A percentile compares a stretch with the other conserved stretches of the same genome.
phyloP scores from a whole-genome alignment of 2,113 vertebrate genomes.

The Phaethon lepturus region DNA sequence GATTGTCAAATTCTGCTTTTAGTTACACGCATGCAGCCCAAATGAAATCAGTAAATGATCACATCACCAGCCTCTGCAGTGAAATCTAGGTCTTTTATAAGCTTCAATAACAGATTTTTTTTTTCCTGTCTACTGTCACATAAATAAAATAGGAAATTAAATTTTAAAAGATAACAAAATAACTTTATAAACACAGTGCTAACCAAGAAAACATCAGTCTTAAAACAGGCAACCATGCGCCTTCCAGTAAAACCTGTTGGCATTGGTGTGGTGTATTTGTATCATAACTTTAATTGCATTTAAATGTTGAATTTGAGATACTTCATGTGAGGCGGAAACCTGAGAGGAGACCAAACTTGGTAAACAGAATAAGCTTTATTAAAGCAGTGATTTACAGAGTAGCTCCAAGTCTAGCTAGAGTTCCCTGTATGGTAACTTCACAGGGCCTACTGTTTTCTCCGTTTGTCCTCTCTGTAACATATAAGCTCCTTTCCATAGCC shows the following conservation, averaged over 20 bases:
- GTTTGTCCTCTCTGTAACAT: background rate
- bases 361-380: constrained; percentile 21
- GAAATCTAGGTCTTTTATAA: constrained; percentile 65
- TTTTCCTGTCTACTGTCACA: constrained; percentile 49
- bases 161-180: constrained; percentile 67
- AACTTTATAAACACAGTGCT: constrained; percentile 34
- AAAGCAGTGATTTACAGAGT: constrained; percentile 3
- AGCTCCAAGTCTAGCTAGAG: background rate
- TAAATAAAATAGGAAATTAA: constrained; percentile 74
- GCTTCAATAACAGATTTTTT: constrained; percentile 32
- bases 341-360: constrained; percentile 8
- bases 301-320: constrained; percentile 28
- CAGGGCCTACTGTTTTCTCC: background rate
- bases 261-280: background rate
- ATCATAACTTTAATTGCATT: constrained; percentile 20
- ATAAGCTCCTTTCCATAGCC: background rate
- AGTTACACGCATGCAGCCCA: constrained; percentile 1
- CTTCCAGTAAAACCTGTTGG: constrained; percentile 19
- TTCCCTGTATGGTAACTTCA: background rate
- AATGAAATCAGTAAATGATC: constrained; percentile 43
- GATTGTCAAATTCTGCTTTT: constrained; percentile 59
- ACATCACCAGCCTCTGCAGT: background rate
- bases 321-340: constrained; percentile 25
- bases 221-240: background rate
- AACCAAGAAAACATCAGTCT: constrained; percentile 6